phyloP scores from a whole-genome alignment of 1,140 invertebrate species.

The Procambarus clarkii region DNA sequence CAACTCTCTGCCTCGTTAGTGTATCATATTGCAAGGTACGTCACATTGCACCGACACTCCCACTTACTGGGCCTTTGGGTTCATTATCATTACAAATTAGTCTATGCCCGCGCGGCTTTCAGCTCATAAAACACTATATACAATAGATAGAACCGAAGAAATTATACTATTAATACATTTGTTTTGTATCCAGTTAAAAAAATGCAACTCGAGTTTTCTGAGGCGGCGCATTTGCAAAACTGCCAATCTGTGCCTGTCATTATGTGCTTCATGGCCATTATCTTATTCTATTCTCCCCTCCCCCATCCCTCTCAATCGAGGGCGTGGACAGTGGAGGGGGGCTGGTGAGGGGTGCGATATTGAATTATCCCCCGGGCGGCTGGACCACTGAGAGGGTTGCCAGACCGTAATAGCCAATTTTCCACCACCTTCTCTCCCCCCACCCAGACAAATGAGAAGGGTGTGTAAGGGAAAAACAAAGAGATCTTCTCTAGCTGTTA shows the following conservation, averaged over 20 bases:
- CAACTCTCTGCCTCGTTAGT: too few species aligned
- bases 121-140: too few species aligned
- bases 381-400: constrained; percentile 59
- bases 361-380: constrained; percentile 58
- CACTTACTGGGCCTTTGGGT: too few species aligned
- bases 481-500: constrained; percentile 44
- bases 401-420: constrained; percentile 61
- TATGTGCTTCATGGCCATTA: not conserved
- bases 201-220: too few species aligned
- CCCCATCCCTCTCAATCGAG: not conserved
- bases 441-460: constrained; percentile 55
- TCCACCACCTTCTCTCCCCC: constrained; percentile 59
- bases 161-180: too few species aligned
- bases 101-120: too few species aligned
- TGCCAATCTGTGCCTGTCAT: not conserved
- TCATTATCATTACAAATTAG: too few species aligned
- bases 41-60: too few species aligned
- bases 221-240: too few species aligned
- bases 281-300: not conserved
- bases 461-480: constrained; percentile 37
- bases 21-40: too few species aligned
- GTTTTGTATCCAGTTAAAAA: too few species aligned
- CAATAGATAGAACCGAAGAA: too few species aligned
- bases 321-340: constrained; percentile 34
- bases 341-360: constrained; percentile 32